phyloP scores from a whole-genome alignment of 2,888 invertebrate species.

The Phortica okadai region DNA sequence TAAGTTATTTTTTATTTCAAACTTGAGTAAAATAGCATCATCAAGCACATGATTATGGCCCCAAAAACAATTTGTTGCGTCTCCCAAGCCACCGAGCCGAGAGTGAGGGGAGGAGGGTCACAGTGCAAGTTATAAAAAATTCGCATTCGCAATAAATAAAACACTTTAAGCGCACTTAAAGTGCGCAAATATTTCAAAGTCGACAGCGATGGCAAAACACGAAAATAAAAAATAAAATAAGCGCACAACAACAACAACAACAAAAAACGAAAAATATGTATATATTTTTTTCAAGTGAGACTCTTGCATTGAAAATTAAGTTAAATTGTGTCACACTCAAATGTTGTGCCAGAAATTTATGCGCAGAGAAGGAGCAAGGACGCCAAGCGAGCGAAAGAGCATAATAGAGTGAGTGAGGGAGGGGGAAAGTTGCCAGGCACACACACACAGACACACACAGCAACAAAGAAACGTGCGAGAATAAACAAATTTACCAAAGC shows the following conservation, averaged over 20 bases:
- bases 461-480: not conserved
- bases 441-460: slow-evolving; percentile 37
- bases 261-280: not conserved
- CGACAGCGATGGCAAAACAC: not conserved
- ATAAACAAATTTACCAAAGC: slow-evolving; percentile 36
- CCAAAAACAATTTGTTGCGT: not conserved
- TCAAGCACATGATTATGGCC: not conserved
- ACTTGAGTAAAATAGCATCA: too few relatives aligned
- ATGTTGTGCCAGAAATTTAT: slow-evolving; percentile 67
- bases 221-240: not conserved
- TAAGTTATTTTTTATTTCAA: too few relatives aligned
- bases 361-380: slow-evolving; percentile 50
- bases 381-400: not conserved
- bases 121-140: slow-evolving; percentile 8
- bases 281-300: slow-evolving; percentile 34
- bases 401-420: not conserved
- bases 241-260: not conserved
- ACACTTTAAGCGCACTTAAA: slow-evolving; percentile 27
- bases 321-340: slow-evolving; percentile 74
- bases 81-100: not conserved
- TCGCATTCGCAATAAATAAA: slow-evolving; percentile 17
- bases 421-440: not conserved
- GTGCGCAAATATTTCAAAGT: slow-evolving; percentile 31
- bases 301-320: slow-evolving; percentile 65
- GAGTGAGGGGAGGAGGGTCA: not conserved